These are phyloP conservation scores for Orthonevra nobilis DNA, from an alignment of 2,888 invertebrate genomes.

Conservation along the genomic window DNA sequence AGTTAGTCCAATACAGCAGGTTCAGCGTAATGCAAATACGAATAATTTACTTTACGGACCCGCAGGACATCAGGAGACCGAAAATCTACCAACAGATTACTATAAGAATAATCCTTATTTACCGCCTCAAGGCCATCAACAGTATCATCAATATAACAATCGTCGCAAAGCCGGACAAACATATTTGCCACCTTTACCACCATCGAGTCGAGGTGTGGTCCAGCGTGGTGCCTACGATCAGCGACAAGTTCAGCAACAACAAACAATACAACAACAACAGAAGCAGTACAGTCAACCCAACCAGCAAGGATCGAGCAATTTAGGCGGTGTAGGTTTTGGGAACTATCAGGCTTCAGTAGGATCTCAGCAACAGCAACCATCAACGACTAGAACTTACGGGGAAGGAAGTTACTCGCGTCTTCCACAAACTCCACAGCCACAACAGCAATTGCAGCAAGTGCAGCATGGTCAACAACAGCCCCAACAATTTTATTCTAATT, in stretches of 20 bases:
- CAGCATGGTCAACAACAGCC: conserved; percentile 55
- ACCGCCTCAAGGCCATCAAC: conserved; percentile 75
- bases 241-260: conserved; percentile 49
- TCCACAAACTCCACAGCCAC: conserved; percentile 64
- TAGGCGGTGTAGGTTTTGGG: conserved; percentile 74
- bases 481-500: conserved; percentile 75
- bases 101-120: conserved; percentile 80
- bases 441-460: conserved; percentile 34
- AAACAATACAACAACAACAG: conserved; percentile 70
- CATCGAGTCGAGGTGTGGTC: conserved; percentile 73
- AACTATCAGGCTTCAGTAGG: conserved; percentile 74
- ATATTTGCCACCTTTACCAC: conserved; percentile 78
- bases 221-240: conserved; percentile 71
- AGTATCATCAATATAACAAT: conserved; percentile 73
- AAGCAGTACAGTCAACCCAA: conserved; percentile 69
- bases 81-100: conserved; percentile 73
- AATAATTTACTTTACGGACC: conserved; percentile 80
- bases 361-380: conserved; percentile 66
- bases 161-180: conserved; percentile 76
- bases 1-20: conserved; percentile 77
- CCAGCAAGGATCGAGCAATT: conserved; percentile 72
- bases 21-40: conserved; percentile 79
- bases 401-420: conserved; percentile 77
- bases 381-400: conserved; percentile 75
- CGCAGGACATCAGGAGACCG: conserved; percentile 78